Conservation (phyloP, 2,113 vertebrate species). For the Stegastes partitus region DNA sequence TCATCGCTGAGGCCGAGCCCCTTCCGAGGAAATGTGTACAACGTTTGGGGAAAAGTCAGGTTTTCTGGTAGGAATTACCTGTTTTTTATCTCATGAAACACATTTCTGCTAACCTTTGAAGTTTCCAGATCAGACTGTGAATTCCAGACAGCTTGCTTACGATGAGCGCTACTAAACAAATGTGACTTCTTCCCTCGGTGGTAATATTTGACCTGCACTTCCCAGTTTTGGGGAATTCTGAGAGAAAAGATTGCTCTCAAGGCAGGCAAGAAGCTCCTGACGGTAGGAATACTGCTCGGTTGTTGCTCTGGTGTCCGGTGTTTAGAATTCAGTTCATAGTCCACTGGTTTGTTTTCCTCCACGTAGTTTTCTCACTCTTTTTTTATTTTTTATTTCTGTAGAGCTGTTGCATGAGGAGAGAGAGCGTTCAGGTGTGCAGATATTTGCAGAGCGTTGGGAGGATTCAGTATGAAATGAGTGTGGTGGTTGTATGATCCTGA, state of each 20-base stretch:
- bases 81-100: background rate
- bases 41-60: conserved; percentile 91
- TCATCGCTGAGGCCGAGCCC: conserved; percentile 89
- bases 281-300: conserved; percentile 76
- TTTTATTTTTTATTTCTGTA: conserved; percentile 54
- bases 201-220: conserved; percentile 73
- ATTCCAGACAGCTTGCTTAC: conserved; percentile 34
- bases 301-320: conserved; percentile 65
- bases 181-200: conserved; percentile 61
- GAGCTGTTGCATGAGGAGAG: conserved; percentile 75
- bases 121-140: conserved; percentile 16
- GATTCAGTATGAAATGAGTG: conserved; percentile 42
- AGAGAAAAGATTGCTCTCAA: conserved; percentile 65
- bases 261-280: conserved; percentile 55
- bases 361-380: conserved; percentile 58
- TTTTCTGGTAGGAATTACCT: conserved; percentile 91
- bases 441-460: conserved; percentile 23
- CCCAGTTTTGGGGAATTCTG: conserved; percentile 69
- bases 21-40: conserved; percentile 94
- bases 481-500: conserved; percentile 33
- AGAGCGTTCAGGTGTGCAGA: conserved; percentile 49
- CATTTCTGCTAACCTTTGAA: background rate
- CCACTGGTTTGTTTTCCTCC: conserved; percentile 72
- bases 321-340: conserved; percentile 65
- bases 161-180: conserved; percentile 51